Conservation (phyloP, 2,888 invertebrate genomes). For the Agrotis clavis region DNA sequence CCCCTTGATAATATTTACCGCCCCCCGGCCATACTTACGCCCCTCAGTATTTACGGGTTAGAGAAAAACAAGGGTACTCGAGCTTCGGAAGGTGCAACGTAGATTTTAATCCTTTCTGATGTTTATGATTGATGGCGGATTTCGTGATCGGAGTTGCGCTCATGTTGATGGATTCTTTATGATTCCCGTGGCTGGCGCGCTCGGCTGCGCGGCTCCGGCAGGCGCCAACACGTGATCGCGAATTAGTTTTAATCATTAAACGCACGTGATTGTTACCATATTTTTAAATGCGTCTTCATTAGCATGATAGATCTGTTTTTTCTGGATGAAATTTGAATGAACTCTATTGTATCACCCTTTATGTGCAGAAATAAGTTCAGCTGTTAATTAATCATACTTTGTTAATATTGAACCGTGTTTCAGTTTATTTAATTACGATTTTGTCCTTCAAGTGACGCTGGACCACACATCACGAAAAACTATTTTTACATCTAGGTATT, state of each 20-base stretch:
- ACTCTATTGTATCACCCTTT: constrained; percentile 5
- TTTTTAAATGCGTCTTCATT: constrained; percentile 51
- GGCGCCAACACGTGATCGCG: constrained; percentile 52
- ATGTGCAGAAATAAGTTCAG: background rate
- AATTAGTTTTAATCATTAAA: constrained; percentile 78
- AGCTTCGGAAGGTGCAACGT: constrained; percentile 91
- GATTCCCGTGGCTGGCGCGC: constrained; percentile 71
- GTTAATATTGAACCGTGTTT: background rate
- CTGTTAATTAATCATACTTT: background rate
- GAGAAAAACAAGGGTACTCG: constrained; percentile 91
- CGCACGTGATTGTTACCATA: constrained; percentile 42
- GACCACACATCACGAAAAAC: constrained; percentile 71
- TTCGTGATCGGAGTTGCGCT: constrained; percentile 87
- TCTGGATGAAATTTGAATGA: constrained; percentile 16
- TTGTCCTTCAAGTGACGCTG: constrained; percentile 6
- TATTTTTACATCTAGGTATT: constrained; percentile 51
- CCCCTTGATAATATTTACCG: constrained; percentile 91
- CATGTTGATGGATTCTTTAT: constrained; percentile 89
- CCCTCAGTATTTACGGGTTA: constrained; percentile 91
- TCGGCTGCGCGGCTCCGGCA: constrained; percentile 19
- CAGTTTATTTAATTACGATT: background rate
- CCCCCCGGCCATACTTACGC: constrained; percentile 91
- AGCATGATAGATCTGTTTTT: constrained; percentile 39
- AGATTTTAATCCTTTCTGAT: constrained; percentile 91
- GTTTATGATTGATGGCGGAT: constrained; percentile 91